phyloP scores from a whole-genome alignment of 2,113 vertebrate species.

The Pseudorhombus dupliciocellatus region DNA sequence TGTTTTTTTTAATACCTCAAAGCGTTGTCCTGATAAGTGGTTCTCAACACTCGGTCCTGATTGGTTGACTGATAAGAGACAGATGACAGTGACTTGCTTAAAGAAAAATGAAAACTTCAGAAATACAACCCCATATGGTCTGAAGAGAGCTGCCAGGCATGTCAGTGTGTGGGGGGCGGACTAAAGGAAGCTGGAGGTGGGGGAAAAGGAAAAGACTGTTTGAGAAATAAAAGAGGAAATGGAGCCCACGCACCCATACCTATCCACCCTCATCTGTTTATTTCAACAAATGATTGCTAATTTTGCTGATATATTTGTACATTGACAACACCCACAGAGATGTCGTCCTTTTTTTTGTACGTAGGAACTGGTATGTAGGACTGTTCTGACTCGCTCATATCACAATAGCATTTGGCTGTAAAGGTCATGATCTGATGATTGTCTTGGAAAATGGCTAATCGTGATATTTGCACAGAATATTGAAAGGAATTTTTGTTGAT shows the following conservation, averaged over 20 bases:
- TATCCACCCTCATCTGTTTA: neutral
- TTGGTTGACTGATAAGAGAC: conserved; percentile 4
- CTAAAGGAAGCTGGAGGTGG: neutral
- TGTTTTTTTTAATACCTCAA: neutral
- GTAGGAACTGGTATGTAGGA: neutral
- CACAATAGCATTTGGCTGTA: neutral
- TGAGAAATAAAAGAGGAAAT: neutral
- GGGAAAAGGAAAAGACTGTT: neutral
- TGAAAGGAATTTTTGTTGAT: no score
- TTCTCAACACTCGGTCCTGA: neutral
- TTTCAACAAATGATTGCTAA: neutral
- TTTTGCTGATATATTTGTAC: neutral
- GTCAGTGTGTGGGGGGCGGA: neutral
- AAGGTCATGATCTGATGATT: neutral
- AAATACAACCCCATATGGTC: conserved; percentile 9
- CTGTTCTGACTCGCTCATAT: no score
- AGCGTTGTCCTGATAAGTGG: neutral
- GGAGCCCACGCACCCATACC: neutral
- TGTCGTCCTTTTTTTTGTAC: no score
- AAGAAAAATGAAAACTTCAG: neutral
- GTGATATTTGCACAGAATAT: neutral
- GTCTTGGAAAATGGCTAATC: neutral
- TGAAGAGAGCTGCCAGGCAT: conserved; percentile 14
- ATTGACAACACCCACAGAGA: no score
- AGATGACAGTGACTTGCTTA: neutral